Evolutionary conservation across 2,888 invertebrate genomes (phyloP).

Genomic region (Erebia epiphron): DNA sequence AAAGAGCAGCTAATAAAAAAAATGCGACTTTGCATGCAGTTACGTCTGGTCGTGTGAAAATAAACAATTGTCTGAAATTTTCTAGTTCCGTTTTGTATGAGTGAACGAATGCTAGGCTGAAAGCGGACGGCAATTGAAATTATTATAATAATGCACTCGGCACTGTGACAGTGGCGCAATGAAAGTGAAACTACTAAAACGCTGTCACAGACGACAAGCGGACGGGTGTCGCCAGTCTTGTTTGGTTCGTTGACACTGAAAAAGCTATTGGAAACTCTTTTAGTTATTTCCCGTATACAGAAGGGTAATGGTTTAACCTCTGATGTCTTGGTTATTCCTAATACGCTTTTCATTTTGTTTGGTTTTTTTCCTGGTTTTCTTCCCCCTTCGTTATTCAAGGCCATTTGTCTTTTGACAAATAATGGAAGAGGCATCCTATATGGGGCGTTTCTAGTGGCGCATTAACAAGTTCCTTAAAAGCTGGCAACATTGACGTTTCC

Average conservation of each 20-base stretch:
- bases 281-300: not conserved
- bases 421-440: too few relatives aligned
- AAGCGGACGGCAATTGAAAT: conserved; percentile 58
- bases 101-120: conserved; percentile 41
- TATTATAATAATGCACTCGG: conserved; percentile 54
- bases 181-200: conserved; percentile 70
- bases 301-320: not conserved
- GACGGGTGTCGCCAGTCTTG: not conserved
- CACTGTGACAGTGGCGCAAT: conserved; percentile 45
- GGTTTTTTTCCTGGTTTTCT: too few relatives aligned
- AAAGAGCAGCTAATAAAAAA: conserved; percentile 14
- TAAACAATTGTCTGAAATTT: conserved; percentile 26
- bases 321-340: not conserved
- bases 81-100: conserved; percentile 33
- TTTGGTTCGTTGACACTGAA: conserved; percentile 10
- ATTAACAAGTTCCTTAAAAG: too few relatives aligned
- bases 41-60: conserved; percentile 32
- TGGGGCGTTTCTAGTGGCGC: too few relatives aligned
- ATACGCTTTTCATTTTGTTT: not conserved
- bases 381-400: too few relatives aligned
- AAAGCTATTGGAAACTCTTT: not conserved
- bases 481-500: too few relatives aligned
- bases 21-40: conserved; percentile 32
- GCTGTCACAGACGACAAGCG: conserved; percentile 21
- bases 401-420: too few relatives aligned